These are phyloP conservation scores for Hoplias malabaricus DNA, from an alignment of 2,113 vertebrate species.

Conservation along the genomic window DNA sequence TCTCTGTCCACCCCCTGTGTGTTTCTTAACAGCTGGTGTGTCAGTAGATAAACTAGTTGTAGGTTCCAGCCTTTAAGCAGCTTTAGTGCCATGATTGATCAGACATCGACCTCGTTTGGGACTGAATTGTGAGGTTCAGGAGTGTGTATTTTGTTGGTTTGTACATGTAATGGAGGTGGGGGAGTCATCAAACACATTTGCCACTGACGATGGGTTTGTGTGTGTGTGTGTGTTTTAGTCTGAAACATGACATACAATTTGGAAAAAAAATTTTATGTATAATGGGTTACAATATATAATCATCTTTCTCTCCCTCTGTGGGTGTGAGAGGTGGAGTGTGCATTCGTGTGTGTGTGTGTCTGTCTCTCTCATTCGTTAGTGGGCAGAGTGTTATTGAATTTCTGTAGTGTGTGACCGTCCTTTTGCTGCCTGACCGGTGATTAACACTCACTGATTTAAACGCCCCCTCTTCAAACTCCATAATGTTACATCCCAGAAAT, in stretches of 20 bases:
- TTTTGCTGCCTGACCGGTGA: constrained; percentile 57
- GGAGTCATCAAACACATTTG: neutral
- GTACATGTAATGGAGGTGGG: neutral
- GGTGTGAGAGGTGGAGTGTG: no score
- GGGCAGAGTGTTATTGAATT: constrained; percentile 69
- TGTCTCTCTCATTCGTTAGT: constrained; percentile 43
- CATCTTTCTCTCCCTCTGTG: constrained; percentile 51
- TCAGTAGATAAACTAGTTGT: constrained; percentile 58
- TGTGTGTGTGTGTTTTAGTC: constrained; percentile 35
- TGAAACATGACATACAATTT: neutral
- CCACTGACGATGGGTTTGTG: neutral
- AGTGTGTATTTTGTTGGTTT: neutral
- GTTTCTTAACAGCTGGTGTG: constrained; percentile 75
- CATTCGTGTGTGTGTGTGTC: no score
- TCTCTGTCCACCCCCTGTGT: constrained; percentile 46
- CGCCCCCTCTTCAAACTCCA: constrained; percentile 7
- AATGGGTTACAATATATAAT: constrained; percentile 53
- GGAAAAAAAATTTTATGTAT: constrained; percentile 30
- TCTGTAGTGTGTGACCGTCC: constrained; percentile 57
- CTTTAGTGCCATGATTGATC: constrained; percentile 75
- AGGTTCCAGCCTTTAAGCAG: constrained; percentile 70
- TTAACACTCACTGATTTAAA: constrained; percentile 63
- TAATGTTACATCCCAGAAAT: neutral
- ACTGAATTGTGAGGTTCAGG: constrained; percentile 50
- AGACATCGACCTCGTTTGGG: constrained; percentile 76